phyloP scores from a whole-genome alignment of 2,888 invertebrate genomes.

The Fabriciana adippe region DNA sequence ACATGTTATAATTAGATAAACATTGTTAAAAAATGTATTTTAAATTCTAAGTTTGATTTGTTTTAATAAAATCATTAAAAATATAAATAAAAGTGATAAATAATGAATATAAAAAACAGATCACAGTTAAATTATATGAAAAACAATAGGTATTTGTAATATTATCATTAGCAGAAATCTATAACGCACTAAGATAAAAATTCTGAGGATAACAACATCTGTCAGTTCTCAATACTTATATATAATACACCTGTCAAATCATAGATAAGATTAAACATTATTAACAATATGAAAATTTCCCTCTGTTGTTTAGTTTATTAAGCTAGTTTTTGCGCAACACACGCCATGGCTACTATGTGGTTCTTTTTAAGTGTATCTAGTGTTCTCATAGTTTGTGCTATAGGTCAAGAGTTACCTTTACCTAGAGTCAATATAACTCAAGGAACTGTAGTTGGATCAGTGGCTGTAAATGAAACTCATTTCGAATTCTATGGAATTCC shows the following conservation, averaged over 20 bases:
- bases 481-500: conserved; percentile 69
- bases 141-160: too few relatives aligned
- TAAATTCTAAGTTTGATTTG: too few relatives aligned
- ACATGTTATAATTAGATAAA: too few relatives aligned
- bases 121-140: too few relatives aligned
- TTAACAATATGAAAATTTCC: not conserved
- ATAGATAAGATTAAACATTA: conserved; percentile 34
- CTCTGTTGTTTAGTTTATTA: conserved; percentile 8
- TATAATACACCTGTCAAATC: too few relatives aligned
- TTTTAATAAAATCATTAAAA: too few relatives aligned
- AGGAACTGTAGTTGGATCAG: conserved; percentile 60
- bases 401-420: conserved; percentile 40
- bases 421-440: conserved; percentile 56
- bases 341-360: conserved; percentile 48
- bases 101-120: too few relatives aligned
- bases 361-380: conserved; percentile 42
- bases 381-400: conserved; percentile 41
- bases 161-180: conserved; percentile 7
- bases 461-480: conserved; percentile 51
- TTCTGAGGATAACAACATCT: conserved; percentile 21
- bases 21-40: too few relatives aligned
- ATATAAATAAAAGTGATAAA: too few relatives aligned
- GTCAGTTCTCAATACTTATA: conserved; percentile 19
- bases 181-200: conserved; percentile 15
- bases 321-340: conserved; percentile 35